Base-by-base conservation (phyloP, 2,113 vertebrate genomes). In the Hemicordylus capensis region DNA sequence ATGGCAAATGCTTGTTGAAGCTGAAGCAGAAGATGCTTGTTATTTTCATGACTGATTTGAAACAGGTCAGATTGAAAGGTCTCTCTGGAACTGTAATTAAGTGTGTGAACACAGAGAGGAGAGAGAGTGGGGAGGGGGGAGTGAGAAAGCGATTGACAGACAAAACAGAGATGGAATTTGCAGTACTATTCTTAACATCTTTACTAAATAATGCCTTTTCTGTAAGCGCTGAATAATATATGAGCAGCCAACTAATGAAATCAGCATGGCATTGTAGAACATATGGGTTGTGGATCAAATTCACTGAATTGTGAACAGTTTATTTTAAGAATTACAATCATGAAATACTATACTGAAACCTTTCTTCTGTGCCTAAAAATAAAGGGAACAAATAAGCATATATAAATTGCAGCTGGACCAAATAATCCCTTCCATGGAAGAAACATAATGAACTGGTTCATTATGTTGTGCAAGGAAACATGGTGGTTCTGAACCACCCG, bases 331-430 rank as follows among this genome's bases (percentile, higher is more conserved):
- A 63, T 61, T 74, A 48, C 58, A 34, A n/a, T 48, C 12, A 26
- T 48, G 58, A 74, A 74, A 59, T 56, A 83, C 31, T 89, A 79
- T 37, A 87, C 37, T 46, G 19, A 67, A 69, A 56, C 73, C 64
- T 78, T 89, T 74, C 89, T 81, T 58, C 58, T 4, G 0, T 80
- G 85, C 58, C 82, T 85, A 46, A 91, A 90, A 93, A 92, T 39
- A 88, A 87, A 86, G 74, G 84, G 20, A 14, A 67, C n/a, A 64
- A 3, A 34, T 0, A 28, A 31, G 12, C 12, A 44, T 1, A 24
- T 86, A 46, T 90, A 67, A 89, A 75, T 63, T 10, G 6, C 56
- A 63, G 77, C 84, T 0, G 70, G 15, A 61, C 54, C 31, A 64
- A 46, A 79, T 83, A 2, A 75, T 4, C 81, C 70, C 79, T 80